These are phyloP conservation scores for Palythoa grandis DNA, from an alignment of 92 coral and sea anemone genomes.

Conservation along the genomic window DNA sequence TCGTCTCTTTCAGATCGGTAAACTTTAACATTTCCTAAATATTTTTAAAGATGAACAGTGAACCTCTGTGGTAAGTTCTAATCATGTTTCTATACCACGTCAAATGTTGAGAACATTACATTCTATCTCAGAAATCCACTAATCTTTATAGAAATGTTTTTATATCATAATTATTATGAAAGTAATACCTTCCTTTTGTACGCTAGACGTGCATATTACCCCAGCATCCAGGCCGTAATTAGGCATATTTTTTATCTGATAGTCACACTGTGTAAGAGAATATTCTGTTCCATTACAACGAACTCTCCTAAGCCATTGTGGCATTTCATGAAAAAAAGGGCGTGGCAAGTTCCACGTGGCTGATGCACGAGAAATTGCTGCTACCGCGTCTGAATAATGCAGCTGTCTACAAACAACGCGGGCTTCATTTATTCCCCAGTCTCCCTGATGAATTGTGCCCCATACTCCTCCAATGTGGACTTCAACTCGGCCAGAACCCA, in stretches of 20 bases:
- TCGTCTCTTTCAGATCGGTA: no score
- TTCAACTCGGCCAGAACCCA: constrained; percentile 37
- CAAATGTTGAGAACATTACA: neutral
- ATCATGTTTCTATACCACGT: no score
- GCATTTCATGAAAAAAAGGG: neutral
- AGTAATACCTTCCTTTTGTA: neutral
- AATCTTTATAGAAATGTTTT: no score
- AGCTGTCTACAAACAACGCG: constrained; percentile 30
- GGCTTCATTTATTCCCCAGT: constrained; percentile 36
- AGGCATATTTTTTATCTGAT: constrained; percentile 33
- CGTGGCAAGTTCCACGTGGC: constrained; percentile 36
- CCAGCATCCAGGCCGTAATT: constrained; percentile 41
- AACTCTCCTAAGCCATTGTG: constrained; percentile 33
- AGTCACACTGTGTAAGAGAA: constrained; percentile 8
- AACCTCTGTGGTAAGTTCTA: no score
- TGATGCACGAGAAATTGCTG: constrained; percentile 17
- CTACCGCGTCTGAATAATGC: constrained; percentile 27
- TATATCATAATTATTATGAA: no score
- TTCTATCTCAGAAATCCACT: no score
- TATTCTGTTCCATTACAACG: constrained; percentile 31
- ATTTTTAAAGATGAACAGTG: no score
- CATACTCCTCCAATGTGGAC: constrained; percentile 38
- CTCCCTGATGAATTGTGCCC: constrained; percentile 38
- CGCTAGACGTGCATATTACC: constrained; percentile 23
- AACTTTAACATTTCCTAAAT: no score